phyloP scores from a whole-genome alignment of 2,113 vertebrate species.

The Scomber japonicus region DNA sequence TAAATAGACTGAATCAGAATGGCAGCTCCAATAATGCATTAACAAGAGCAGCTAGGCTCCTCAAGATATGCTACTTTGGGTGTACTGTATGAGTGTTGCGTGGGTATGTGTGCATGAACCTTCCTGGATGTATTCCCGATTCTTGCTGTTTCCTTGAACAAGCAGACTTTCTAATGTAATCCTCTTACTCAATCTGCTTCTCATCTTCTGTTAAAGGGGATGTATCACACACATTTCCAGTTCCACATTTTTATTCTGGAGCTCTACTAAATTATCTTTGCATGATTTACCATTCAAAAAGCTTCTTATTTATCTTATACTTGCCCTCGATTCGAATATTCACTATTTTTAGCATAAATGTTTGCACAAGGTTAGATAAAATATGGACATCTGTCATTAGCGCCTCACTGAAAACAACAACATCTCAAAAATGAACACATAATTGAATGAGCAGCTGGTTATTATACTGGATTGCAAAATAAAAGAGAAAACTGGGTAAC shows the following conservation, averaged over 20 bases:
- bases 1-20: conserved; percentile 74
- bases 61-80: conserved; percentile 24
- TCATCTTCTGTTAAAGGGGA: background rate
- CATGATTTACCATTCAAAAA: too few relatives aligned
- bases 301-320: too few relatives aligned
- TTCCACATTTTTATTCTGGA: too few relatives aligned
- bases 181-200: background rate
- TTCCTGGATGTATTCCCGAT: background rate
- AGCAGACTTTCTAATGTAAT: background rate
- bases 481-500: too few relatives aligned
- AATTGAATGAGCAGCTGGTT: too few relatives aligned
- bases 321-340: background rate
- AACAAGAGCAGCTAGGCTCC: conserved; percentile 51
- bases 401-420: too few relatives aligned
- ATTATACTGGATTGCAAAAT: too few relatives aligned
- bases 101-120: too few relatives aligned
- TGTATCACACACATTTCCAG: too few relatives aligned
- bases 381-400: background rate
- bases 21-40: conserved; percentile 69
- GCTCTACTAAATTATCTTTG: too few relatives aligned
- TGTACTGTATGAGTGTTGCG: background rate
- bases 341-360: background rate
- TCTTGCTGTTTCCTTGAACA: background rate
- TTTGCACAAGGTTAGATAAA: background rate
- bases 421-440: too few relatives aligned